phyloP scores from a whole-genome alignment of 2,888 invertebrate genomes.

The Rhogogaster chlorosoma region DNA sequence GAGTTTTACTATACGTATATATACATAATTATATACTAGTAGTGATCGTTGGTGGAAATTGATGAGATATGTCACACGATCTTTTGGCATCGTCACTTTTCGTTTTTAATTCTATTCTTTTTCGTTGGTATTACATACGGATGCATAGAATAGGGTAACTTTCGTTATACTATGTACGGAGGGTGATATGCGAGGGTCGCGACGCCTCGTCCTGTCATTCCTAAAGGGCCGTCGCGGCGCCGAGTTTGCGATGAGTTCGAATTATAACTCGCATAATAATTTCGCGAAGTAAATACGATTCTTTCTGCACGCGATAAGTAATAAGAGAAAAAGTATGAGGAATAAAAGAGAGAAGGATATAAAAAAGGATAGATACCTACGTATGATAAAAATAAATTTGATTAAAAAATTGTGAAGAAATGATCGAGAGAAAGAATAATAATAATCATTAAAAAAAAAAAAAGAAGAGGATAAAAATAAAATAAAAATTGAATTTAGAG shows the following conservation, averaged over 20 bases:
- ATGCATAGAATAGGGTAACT: not conserved
- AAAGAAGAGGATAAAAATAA: not conserved
- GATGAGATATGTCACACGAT: not conserved
- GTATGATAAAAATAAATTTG: not conserved
- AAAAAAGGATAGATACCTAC: not conserved
- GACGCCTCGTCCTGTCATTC: constrained; percentile 45
- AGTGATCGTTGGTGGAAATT: not conserved
- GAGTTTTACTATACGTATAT: not conserved
- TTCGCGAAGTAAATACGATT: not conserved
- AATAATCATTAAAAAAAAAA: not conserved
- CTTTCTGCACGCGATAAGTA: not conserved
- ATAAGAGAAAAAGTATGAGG: not conserved
- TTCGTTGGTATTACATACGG: not conserved
- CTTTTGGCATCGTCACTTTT: not conserved
- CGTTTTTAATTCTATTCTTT: not conserved
- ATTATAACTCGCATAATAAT: not conserved
- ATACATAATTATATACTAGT: not conserved
- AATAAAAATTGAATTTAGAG: not conserved
- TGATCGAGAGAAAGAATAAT: not conserved
- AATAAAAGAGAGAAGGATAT: not conserved
- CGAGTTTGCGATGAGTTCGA: not conserved
- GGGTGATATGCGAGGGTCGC: not conserved
- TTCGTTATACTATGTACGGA: not conserved
- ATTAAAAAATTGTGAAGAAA: not conserved
- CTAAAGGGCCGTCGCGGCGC: not conserved